Percentiles rank a stretch among this genome's conserved stretches.
Conservation (phyloP, 1,140 invertebrate species). For the Hypothenemus hampei region DNA sequence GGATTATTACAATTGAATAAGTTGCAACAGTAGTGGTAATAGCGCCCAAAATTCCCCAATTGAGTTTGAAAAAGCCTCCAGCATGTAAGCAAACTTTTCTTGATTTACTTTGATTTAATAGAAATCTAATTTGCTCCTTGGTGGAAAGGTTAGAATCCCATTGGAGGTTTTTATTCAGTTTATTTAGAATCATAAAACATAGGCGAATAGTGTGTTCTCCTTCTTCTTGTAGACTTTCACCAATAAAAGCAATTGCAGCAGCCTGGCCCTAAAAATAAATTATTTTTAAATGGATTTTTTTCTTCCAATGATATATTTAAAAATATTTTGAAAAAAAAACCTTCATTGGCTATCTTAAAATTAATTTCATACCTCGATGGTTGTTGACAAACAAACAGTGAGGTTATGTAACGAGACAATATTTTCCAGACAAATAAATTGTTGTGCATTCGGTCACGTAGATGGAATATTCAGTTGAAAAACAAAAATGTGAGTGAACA, state of each 20-base stretch:
- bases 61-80: slow-evolving; percentile 16
- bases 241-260: slow-evolving; percentile 2
- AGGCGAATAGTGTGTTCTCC: background rate
- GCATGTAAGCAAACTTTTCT: slow-evolving; percentile 9
- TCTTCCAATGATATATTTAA: no score
- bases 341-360: no score
- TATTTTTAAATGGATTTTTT: no score
- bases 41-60: slow-evolving; percentile 17
- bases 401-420: no score
- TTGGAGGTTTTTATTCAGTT: background rate
- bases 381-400: no score
- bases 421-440: no score
- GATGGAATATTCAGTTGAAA: background rate
- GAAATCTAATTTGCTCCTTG: background rate
- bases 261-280: slow-evolving; percentile 11
- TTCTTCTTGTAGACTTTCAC: slow-evolving; percentile 12
- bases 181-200: slow-evolving; percentile 3
- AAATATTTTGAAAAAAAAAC: no score
- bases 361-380: no score
- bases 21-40: slow-evolving; percentile 18
- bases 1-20: slow-evolving; percentile 20
- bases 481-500: background rate
- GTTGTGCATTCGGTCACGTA: background rate
- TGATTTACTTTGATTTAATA: slow-evolving; percentile 10
- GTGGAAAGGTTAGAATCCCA: background rate